Conservation (phyloP, 2,113 vertebrate species). For the Acanthochromis polyacanthus region DNA sequence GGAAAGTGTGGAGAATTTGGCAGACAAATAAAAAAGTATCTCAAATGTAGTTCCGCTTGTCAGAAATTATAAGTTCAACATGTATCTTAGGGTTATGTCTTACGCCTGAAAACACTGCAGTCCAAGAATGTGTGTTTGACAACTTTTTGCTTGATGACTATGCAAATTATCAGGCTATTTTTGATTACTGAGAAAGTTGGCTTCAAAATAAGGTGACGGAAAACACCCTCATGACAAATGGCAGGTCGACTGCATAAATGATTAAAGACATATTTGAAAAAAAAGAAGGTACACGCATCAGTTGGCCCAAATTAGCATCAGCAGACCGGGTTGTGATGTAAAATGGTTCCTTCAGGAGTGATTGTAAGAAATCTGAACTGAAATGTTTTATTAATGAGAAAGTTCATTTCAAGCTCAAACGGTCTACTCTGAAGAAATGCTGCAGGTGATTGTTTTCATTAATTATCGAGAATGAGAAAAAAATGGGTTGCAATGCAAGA, state of each 20-base stretch:
- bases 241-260: not conserved
- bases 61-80: not conserved
- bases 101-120: not conserved
- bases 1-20: not conserved
- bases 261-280: slow-evolving; percentile 1
- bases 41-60: not conserved
- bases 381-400: slow-evolving; percentile 47
- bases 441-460: slow-evolving; percentile 14
- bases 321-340: not conserved
- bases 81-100: not conserved
- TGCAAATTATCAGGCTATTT: not conserved
- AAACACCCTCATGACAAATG: slow-evolving; percentile 4
- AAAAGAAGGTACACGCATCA: not conserved
- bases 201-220: not conserved
- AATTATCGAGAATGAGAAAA: not conserved
- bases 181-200: not conserved
- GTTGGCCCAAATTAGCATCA: slow-evolving; percentile 30
- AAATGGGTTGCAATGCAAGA: not conserved
- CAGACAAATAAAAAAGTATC: not conserved
- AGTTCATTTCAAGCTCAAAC: slow-evolving; percentile 21
- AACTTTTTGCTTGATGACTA: not conserved
- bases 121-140: not conserved
- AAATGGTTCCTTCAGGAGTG: slow-evolving; percentile 3
- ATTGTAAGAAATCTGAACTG: slow-evolving; percentile 25
- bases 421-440: slow-evolving; percentile 1